Conservation (phyloP, 2,888 invertebrate species). For the Drosophila planitibia region DNA sequence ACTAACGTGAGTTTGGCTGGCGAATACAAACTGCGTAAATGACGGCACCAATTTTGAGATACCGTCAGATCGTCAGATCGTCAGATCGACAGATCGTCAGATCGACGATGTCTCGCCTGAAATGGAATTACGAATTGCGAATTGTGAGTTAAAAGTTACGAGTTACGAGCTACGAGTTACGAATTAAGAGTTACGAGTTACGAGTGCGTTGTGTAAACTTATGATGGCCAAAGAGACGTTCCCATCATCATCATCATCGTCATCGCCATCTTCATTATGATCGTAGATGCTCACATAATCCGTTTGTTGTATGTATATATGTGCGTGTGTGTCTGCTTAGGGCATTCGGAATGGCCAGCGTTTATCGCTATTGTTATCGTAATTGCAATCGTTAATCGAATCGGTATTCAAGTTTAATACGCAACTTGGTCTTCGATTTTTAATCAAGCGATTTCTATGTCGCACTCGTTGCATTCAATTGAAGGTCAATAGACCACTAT, state of each 20-base stretch:
- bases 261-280: conserved; percentile 6
- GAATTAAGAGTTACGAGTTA: conserved; percentile 1
- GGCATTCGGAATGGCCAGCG: conserved; percentile 20
- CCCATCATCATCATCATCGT: conserved; percentile 19
- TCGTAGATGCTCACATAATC: conserved; percentile 28
- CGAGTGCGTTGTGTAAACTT: conserved; percentile 8
- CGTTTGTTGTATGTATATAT: background rate
- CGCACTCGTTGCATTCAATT: conserved; percentile 50
- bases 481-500: conserved; percentile 40
- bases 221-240: conserved; percentile 8
- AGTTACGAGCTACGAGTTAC: background rate
- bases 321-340: background rate
- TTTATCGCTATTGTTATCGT: conserved; percentile 13
- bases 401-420: conserved; percentile 70
- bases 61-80: background rate
- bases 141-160: background rate
- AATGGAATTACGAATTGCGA: conserved; percentile 20
- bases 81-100: background rate
- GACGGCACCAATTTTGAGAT: background rate
- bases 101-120: conserved; percentile 15
- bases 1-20: conserved; percentile 5
- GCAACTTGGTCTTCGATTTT: conserved; percentile 59
- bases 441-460: conserved; percentile 76
- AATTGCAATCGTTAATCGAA: conserved; percentile 38
- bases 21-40: conserved; percentile 3